Evolutionary conservation across 2,113 vertebrate species (phyloP).

Genomic region (Ailuropoda melanoleuca): DNA sequence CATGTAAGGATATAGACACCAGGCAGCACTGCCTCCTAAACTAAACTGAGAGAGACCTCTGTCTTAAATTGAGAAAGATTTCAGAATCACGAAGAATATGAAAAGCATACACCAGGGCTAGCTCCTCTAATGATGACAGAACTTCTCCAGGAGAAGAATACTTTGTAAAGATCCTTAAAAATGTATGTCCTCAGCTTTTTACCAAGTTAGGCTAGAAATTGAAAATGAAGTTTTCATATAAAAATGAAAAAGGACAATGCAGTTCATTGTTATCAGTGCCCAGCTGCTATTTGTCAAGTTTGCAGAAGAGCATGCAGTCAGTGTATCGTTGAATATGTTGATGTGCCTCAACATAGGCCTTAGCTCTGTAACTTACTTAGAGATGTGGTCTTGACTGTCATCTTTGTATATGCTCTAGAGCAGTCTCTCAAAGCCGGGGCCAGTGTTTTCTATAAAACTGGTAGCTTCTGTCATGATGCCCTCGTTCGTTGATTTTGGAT

Average conservation of each 20-base stretch:
- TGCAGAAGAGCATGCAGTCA: background rate
- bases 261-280: background rate
- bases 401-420: background rate
- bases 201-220: background rate
- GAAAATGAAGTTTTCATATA: slow-evolving; percentile 22
- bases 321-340: background rate
- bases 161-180: background rate
- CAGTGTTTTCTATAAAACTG: background rate
- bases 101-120: background rate
- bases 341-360: background rate
- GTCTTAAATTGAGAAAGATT: slow-evolving; percentile 10
- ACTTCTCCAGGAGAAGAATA: background rate
- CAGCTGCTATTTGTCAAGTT: background rate
- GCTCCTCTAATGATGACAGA: background rate
- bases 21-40: background rate
- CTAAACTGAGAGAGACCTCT: background rate
- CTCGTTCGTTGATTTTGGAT: background rate
- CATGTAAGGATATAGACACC: background rate
- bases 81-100: background rate
- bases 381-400: background rate
- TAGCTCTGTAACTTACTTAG: background rate
- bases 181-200: background rate
- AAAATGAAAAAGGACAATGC: background rate
- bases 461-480: background rate
- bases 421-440: background rate